Evolutionary conservation across 2,113 vertebrate species (phyloP), one percentile per base, ranked within the genome.

Genomic region (Amblyopsis rosae): DNA sequence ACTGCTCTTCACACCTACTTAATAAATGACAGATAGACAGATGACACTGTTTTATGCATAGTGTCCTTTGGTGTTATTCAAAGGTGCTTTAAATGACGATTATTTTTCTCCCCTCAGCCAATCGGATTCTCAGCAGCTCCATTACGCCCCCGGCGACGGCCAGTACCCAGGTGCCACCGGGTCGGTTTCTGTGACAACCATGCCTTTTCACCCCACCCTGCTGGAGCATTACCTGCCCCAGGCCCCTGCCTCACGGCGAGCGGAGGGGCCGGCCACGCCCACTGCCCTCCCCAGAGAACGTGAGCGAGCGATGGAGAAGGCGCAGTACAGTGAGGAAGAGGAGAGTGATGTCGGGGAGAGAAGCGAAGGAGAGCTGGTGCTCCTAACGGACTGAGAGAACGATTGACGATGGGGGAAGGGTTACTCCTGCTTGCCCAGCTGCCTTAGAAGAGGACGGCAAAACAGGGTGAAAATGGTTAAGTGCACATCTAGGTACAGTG

Each of bases 291-390:
- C 86, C 69, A 48, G 79, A 35, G 83, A 85, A 55, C 45, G 70
- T 47, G 82, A 83, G 3, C 77, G 55, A 65, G 83, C 0, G 91
- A 88, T 66, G 78, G 87, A 0, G 89, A 94, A 89, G 67, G 93
- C 90, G 35, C 93, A 93, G 10, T 96, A 95, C 92, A 98, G 96
- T 9, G 96, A 96, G 75, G 96, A 94, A 0, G 94, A 95, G 75
- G 96, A 99, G 66, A 97, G 96, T 0, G 96, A 97, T 45, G 90
- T 82, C 0, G 96, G 94, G 12, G 96, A 96, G 15, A 94, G 95
- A 87, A 98, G 96, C 0, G 96, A 99, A 0, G 95, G 95, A 0
- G 97, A 98, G 85, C 82, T 98, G 80, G 96, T 98, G 86, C 96
- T 99, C 59, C 94, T 98, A 68, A 97, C 96, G 0, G 95, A 98